Percentiles rank a stretch among this genome's conserved stretches.
phyloP scores from a whole-genome alignment of 2,888 invertebrate genomes.

The Rhagium mordax region DNA sequence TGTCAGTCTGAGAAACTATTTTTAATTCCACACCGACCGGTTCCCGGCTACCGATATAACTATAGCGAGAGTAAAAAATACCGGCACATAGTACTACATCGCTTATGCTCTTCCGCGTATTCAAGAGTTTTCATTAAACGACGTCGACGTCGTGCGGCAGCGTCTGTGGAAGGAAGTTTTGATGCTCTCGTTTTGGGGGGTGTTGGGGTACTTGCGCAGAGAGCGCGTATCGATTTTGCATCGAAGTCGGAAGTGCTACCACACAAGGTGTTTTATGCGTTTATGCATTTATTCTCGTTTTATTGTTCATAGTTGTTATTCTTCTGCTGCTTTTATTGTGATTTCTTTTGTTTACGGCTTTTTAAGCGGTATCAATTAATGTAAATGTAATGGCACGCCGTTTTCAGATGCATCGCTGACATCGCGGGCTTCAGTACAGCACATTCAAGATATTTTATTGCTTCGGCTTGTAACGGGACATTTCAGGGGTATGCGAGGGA shows the following conservation, averaged over 20 bases:
- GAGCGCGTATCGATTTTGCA: conserved; percentile 18
- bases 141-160: conserved; percentile 23
- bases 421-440: too few species aligned
- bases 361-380: background rate
- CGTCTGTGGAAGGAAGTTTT: conserved; percentile 34
- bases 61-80: conserved; percentile 31
- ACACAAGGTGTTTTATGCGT: conserved; percentile 34
- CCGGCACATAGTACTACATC: conserved; percentile 30
- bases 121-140: conserved; percentile 30
- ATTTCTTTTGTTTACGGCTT: background rate
- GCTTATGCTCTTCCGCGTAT: conserved; percentile 29
- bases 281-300: conserved; percentile 33
- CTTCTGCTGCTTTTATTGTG: background rate
- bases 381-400: background rate
- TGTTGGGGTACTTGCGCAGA: conserved; percentile 11
- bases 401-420: background rate
- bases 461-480: background rate
- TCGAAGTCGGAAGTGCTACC: conserved; percentile 29
- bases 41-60: background rate
- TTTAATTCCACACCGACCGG: conserved; percentile 13
- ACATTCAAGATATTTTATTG: background rate
- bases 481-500: background rate
- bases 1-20: conserved; percentile 28
- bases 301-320: conserved; percentile 22
- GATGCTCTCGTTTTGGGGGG: conserved; percentile 18